These are phyloP conservation scores for Myzus persicae DNA, from an alignment of 1,140 invertebrate genomes.

Conservation along the genomic window DNA sequence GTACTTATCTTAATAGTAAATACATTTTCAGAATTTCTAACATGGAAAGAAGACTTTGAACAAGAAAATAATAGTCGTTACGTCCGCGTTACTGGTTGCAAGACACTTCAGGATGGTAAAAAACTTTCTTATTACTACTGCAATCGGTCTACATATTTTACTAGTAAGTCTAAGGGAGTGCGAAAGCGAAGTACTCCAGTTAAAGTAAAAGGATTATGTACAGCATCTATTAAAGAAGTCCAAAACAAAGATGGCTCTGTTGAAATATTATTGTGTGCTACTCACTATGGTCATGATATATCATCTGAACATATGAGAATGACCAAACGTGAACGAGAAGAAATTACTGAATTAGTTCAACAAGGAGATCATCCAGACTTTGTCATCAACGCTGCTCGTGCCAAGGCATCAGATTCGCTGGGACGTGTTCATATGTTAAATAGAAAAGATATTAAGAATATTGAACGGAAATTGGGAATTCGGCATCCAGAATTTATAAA, in stretches of 20 bases:
- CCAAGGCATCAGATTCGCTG: conserved; percentile 39
- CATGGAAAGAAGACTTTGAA: conserved; percentile 56
- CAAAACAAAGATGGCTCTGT: conserved; percentile 21
- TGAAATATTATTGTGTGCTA: conserved; percentile 48
- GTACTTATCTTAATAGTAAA: not conserved
- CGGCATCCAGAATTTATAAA: conserved; percentile 43
- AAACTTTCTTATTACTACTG: conserved; percentile 52
- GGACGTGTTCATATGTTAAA: conserved; percentile 49
- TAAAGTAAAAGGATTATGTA: conserved; percentile 52
- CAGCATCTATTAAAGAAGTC: conserved; percentile 43
- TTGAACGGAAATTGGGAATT: conserved; percentile 50
- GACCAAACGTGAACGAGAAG: conserved; percentile 55
- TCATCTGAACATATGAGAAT: conserved; percentile 47
- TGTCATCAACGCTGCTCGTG: conserved; percentile 47
- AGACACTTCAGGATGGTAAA: conserved; percentile 35
- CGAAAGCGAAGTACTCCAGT: conserved; percentile 33
- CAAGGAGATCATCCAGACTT: conserved; percentile 52
- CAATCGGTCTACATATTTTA: conserved; percentile 52
- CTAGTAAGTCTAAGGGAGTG: conserved; percentile 49
- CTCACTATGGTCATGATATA: conserved; percentile 55
- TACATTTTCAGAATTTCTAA: conserved; percentile 40
- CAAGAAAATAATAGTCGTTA: conserved; percentile 48
- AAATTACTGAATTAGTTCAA: conserved; percentile 50
- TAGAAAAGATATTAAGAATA: conserved; percentile 55
- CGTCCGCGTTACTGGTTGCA: conserved; percentile 55